phyloP scores from a whole-genome alignment of 2,113 vertebrate genomes.

The Halcyon senegalensis region DNA sequence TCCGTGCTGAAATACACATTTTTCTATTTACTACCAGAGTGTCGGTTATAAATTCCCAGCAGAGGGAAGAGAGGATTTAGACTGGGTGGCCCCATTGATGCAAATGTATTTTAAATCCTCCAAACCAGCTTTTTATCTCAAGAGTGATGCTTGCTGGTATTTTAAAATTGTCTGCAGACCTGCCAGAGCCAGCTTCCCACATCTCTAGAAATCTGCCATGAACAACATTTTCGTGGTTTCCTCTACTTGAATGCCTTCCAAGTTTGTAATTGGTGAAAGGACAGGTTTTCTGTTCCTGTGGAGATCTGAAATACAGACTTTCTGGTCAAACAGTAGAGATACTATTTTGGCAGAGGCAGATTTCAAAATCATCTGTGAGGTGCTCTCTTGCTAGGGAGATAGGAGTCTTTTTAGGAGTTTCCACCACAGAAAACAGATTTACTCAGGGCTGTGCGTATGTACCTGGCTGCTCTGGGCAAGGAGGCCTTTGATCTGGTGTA shows the following conservation, averaged over 20 bases:
- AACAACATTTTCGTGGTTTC: not conserved
- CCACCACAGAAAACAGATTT: not conserved
- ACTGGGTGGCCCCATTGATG: not conserved
- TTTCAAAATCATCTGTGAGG: not conserved
- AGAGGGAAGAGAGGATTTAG: not conserved
- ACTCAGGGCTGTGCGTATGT: not conserved
- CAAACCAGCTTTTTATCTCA: not conserved
- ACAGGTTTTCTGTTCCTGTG: not conserved
- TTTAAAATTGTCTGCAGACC: not conserved
- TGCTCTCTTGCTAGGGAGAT: not conserved
- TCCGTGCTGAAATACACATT: not conserved
- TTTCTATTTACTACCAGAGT: not conserved
- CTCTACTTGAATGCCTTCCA: not conserved
- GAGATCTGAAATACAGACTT: constrained; percentile 12
- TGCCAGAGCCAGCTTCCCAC: not conserved
- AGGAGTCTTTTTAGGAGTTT: not conserved
- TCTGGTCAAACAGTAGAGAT: constrained; percentile 10
- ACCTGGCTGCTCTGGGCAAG: accelerated
- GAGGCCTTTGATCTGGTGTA: not conserved
- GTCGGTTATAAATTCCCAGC: not conserved
- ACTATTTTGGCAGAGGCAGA: not conserved
- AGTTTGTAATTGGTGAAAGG: not conserved
- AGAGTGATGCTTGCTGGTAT: not conserved
- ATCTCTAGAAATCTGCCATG: not conserved
- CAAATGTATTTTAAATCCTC: not conserved